Base-by-base conservation (phyloP, 2,888 invertebrate genomes). In the Caenorhabditis sulstoni region DNA sequence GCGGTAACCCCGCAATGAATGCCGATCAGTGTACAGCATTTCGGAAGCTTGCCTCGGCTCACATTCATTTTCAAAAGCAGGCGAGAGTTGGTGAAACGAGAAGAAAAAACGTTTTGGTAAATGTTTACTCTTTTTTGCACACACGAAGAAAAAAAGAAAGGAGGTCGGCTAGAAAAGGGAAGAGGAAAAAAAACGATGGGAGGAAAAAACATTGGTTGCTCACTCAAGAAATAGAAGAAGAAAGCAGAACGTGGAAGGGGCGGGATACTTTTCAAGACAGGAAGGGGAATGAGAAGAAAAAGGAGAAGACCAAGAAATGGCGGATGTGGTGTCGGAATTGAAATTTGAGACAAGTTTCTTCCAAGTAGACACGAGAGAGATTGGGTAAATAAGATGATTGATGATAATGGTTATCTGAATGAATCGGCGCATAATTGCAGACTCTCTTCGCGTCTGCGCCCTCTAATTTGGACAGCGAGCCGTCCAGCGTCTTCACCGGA, bases 301-400 rank as follows among this genome's bases (percentile, higher is more conserved):
- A 14, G 39, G 11, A 44, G 47, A 22, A 41, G 23, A 14, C 9
- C 1, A 3, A 16, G 47, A 29, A 59, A 23, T 45, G 16, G 18
- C 12, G 18, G 29, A 22, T 16, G 16, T 44, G 41, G 29, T 50
- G 35, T 44, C 29, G 7, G 59, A 50, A 20, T 61, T 44, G 22
- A 61, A 59, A 70, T 61, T 59, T 14, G 37, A 29, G 52, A 61
- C 55, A 50, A 65, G 58, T 61, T 37, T 49, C 37, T 41, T 29
- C 41, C 39, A 22, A 39, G 16, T 57, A 23, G 50, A 20, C n/a
- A n/a, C n/a, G 49, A 57, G 64, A 68, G 53, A 57, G 45, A 4
- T 55, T 45, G 53, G 50, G 76, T 64, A 76, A 68, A 76, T 76
- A 76, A 50, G 37, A 68, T 76, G 76, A 76, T 76, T 68, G 76